A percentile compares a stretch with the other conserved stretches of the same genome.
Evolutionary conservation across 92 coral and sea anemone species (phyloP).

Genomic region (Actinernus sp.): DNA sequence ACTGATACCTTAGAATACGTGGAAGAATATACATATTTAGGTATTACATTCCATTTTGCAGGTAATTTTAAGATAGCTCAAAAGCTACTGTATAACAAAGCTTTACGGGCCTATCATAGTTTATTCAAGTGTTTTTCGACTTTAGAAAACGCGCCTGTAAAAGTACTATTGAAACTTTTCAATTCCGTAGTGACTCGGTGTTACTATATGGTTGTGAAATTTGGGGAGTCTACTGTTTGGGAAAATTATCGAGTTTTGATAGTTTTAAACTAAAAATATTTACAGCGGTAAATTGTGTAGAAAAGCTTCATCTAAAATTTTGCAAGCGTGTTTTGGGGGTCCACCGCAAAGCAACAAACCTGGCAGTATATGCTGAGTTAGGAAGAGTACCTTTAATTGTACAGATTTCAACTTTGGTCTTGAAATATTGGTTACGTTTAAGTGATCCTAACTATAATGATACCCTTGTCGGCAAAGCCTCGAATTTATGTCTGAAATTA

Average conservation of each 20-base stretch:
- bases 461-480: background rate
- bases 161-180: constrained; percentile 20
- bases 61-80: constrained; percentile 12
- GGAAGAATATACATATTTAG: constrained; percentile 4
- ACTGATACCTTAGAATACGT: too few species aligned
- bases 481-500: background rate
- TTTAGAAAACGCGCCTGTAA: constrained; percentile 17
- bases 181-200: constrained; percentile 3
- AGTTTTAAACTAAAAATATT: constrained; percentile 10
- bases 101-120: constrained; percentile 11
- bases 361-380: background rate
- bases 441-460: background rate
- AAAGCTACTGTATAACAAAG: constrained; percentile 10
- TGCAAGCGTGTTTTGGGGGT: background rate
- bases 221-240: constrained; percentile 4
- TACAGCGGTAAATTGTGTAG: background rate
- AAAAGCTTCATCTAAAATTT: constrained; percentile 8
- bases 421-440: background rate
- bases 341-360: background rate
- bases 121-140: constrained; percentile 6
- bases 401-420: background rate
- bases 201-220: constrained; percentile 15
- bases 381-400: constrained; percentile 5
- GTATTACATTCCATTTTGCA: constrained; percentile 3
- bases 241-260: constrained; percentile 10